Percentiles rank a stretch among this genome's conserved stretches.
phyloP scores from a whole-genome alignment of 2,113 vertebrate genomes.

The Chlorodrepanis virens region DNA sequence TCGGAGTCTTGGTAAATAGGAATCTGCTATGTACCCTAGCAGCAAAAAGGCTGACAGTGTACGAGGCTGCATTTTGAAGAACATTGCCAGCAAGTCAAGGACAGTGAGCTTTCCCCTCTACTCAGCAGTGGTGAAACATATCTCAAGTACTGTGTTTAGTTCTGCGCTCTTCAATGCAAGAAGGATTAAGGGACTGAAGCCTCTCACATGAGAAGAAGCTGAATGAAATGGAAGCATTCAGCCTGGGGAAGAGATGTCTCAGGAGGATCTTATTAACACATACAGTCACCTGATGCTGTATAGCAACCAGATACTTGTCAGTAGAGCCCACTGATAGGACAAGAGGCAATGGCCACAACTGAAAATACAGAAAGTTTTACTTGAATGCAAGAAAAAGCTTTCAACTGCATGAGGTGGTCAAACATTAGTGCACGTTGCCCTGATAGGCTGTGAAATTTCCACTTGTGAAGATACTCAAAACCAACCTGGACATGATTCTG shows the following conservation, averaged over 20 bases:
- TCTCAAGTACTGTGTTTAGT: not conserved
- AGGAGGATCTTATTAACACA: not conserved
- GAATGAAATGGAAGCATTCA: not conserved
- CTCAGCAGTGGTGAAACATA: not conserved
- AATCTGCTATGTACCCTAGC: not conserved
- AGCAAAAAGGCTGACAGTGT: not conserved
- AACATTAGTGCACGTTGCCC: not conserved
- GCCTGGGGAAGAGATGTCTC: not conserved
- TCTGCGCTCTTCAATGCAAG: not conserved
- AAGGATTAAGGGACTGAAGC: not conserved
- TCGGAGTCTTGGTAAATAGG: not conserved
- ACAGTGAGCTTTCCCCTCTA: not conserved
- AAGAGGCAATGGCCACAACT: not conserved
- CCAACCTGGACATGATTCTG: not conserved
- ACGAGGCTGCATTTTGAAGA: not conserved
- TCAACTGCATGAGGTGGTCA: rapidly evolving
- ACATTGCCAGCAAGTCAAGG: not conserved
- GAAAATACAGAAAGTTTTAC: not conserved
- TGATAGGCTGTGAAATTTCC: not conserved
- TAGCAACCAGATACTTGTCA: not conserved
- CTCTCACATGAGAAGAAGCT: not conserved
- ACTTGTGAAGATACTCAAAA: not conserved
- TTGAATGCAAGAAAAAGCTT: not conserved
- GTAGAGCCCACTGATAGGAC: not conserved
- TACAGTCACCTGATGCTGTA: not conserved